A percentile compares a stretch with the other conserved stretches of the same genome.
Evolutionary conservation across 2,888 invertebrate species (phyloP).

Genomic region (Nebria salina): DNA sequence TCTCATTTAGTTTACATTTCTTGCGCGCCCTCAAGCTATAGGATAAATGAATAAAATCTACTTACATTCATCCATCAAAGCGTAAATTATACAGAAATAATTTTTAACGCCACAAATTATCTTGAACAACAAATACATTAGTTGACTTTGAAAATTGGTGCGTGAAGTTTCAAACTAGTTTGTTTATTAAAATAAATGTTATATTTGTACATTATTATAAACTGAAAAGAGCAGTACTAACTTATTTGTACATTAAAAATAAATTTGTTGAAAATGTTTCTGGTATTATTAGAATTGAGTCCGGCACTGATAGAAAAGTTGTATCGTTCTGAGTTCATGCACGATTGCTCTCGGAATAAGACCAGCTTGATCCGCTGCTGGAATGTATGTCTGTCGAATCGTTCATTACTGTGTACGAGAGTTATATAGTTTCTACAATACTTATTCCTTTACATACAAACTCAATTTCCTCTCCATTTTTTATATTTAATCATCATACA

Average conservation of each 20-base stretch:
- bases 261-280: background rate
- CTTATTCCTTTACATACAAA: background rate
- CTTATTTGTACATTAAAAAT: background rate
- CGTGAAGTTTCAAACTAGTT: no score
- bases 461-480: background rate
- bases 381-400: slow-evolving; percentile 18
- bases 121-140: background rate
- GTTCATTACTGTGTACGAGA: slow-evolving; percentile 2
- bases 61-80: background rate
- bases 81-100: background rate
- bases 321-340: slow-evolving; percentile 37
- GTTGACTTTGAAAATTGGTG: background rate
- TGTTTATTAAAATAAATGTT: no score
- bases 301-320: slow-evolving; percentile 21
- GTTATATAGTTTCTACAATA: background rate
- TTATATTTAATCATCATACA: background rate
- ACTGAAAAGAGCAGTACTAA: no score
- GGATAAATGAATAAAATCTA: background rate
- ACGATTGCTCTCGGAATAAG: slow-evolving; percentile 33
- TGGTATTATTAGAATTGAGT: background rate
- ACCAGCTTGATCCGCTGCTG: background rate
- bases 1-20: background rate
- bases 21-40: background rate
- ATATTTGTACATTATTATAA: no score
- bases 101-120: background rate